Percentiles rank a stretch among this genome's conserved stretches.
Evolutionary conservation across 2,888 invertebrate genomes (phyloP).

Genomic region (Chrysodeixis includens): DNA sequence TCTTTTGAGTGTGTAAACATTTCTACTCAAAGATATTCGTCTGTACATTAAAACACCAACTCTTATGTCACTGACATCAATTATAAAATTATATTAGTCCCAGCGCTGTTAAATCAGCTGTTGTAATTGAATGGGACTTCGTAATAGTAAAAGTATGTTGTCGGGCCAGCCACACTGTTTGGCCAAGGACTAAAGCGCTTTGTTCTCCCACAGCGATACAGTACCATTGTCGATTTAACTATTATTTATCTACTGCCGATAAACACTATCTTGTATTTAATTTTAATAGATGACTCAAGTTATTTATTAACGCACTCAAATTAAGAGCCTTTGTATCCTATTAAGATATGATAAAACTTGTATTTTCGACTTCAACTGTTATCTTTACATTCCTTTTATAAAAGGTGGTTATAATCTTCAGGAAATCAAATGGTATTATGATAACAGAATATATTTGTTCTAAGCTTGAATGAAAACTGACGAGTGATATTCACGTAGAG

Average conservation of each 20-base stretch:
- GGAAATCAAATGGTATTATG: slow-evolving; percentile 26
- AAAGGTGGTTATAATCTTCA: slow-evolving; percentile 27
- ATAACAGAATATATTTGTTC: slow-evolving; percentile 21
- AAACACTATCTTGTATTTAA: slow-evolving; percentile 50
- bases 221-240: slow-evolving; percentile 60
- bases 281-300: slow-evolving; percentile 39
- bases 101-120: slow-evolving; percentile 57
- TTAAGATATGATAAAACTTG: slow-evolving; percentile 23
- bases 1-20: background rate
- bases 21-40: slow-evolving; percentile 10
- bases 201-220: slow-evolving; percentile 66
- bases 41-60: slow-evolving; percentile 24
- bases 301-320: slow-evolving; percentile 39
- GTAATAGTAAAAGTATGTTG: slow-evolving; percentile 79
- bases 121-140: slow-evolving; percentile 64
- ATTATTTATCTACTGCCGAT: slow-evolving; percentile 52
- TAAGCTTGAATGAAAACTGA: slow-evolving; percentile 20
- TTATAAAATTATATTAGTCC: slow-evolving; percentile 28
- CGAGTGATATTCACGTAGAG: slow-evolving; percentile 17
- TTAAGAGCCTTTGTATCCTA: slow-evolving; percentile 31
- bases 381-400: slow-evolving; percentile 23
- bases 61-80: slow-evolving; percentile 36
- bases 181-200: slow-evolving; percentile 81
- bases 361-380: slow-evolving; percentile 24
- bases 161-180: slow-evolving; percentile 67